These are phyloP conservation scores for Schizaphis graminum DNA, from an alignment of 2,888 invertebrate species.

Conservation along the genomic window DNA sequence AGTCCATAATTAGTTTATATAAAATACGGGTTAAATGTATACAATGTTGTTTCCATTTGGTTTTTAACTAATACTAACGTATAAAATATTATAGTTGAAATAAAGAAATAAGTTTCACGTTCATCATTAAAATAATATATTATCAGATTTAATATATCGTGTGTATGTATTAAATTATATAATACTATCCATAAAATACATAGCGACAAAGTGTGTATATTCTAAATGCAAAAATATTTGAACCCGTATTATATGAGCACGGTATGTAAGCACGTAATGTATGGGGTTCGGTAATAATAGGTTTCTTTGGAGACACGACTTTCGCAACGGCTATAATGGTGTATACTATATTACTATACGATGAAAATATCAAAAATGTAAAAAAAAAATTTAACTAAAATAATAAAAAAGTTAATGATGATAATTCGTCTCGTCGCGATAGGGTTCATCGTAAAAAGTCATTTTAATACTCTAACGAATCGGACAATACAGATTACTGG, in stretches of 20 bases:
- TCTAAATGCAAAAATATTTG: background rate
- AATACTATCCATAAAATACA: background rate
- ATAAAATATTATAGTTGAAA: background rate
- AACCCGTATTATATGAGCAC: background rate
- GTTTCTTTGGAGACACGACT: background rate
- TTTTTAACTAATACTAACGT: background rate
- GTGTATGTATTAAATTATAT: background rate
- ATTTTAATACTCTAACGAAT: background rate
- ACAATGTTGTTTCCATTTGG: background rate
- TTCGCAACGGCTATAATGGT: background rate
- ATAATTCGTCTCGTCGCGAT: background rate
- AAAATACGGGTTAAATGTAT: background rate
- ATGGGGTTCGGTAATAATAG: background rate
- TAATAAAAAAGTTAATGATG: background rate
- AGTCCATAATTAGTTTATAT: background rate
- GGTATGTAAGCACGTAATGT: background rate
- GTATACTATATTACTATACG: background rate
- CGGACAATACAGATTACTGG: background rate
- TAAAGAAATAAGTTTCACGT: background rate
- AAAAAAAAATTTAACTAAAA: background rate
- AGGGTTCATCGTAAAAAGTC: background rate
- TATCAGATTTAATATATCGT: background rate
- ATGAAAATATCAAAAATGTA: background rate
- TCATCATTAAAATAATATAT: conserved; percentile 7
- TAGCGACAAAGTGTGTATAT: background rate